Base-by-base conservation (phyloP, 2,797 vertebrate genomes). In the Pseudochaenichthys georgianus region DNA sequence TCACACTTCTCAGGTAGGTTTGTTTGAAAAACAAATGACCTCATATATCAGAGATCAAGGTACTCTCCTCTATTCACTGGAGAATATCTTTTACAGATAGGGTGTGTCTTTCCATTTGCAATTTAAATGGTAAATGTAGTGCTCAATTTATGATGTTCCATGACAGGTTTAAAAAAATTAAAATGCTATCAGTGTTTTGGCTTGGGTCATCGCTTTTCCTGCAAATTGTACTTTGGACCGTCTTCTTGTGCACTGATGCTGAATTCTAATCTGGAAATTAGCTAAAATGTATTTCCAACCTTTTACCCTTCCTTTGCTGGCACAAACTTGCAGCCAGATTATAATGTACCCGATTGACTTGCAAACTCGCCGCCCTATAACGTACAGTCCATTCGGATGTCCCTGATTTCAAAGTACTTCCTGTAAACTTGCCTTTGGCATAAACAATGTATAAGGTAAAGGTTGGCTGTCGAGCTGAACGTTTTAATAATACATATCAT, bases 251-350 rank as follows among this genome's bases (percentile, higher is more conserved):
- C 42, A 58, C 63, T 60, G 45, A 60, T 38, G 55, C 54, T 51
- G 53, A 79, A 71, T 82, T 81, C 7, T 75, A 84, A 88, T 89
- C 16, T 53, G 70, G 58, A 80, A 78, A 89, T 75, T 78, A 75
- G 55, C 52, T 75, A 78, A 73, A 78, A 75, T 77, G 34, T 65
- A 17, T 17, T 38, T 41, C 41, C 21, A 47, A 87, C 80, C 78
- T 74, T 83, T 82, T 75, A 41, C 46, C 72, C 70, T 87, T 76
- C n/a, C 48, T 70, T 62, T 60, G 28, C 16, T 82, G 84, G 77
- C 83, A 84, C 31, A 58, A 50, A 4, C 34, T 50, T 53, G 63
- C n/a, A 75, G 64, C 42, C 46, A 66, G 70, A 79, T 79, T 72
- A 66, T 62, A 72, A 80, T 73, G 70, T 71, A 69, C 58, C 52